Base-by-base conservation (phyloP, 2,797 vertebrate species). In the Sciaenops ocellatus region DNA sequence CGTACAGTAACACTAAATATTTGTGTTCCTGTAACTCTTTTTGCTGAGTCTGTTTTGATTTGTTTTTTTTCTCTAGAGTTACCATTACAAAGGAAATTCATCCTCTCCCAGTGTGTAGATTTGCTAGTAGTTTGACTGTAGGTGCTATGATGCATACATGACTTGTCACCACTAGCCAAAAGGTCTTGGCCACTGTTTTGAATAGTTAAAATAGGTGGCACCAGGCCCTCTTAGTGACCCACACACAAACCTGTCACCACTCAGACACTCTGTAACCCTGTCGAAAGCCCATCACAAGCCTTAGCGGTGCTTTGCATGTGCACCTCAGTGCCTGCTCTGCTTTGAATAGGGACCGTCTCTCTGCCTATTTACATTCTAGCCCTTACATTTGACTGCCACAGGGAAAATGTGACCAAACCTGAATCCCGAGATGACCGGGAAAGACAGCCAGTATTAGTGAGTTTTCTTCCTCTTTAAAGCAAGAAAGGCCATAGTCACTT, bases 191-290 rank as follows among this genome's bases (percentile, higher is more conserved):
- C 79, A 59, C 28, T 70, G 85, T 87, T 95, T 95, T 95, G 93
- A 92, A 94, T 94, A 95, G 88, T 90, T 90, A 93, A 94, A 95
- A 72, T 85, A 75, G 74, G 71, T 78, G 66, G 66, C 42, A 70
- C 34, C 48, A 76, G 71, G 26, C 48, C 71, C 20, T 78, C 69
- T 81, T 70, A 67, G 64, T 90, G 87, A 90, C 77, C 90, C 87
- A 63, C 73, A 76, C 69, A 73, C 61, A 69, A 34, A 52, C 67
- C 77, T 89, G 86, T 89, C 88, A 77, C 24, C 75, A 68, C 80
- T 78, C 55, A 17, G 22, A 62, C 48, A 56, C 60, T 28, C 62
- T 69, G 64, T 70, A 79, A 71, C 67, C 60, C 66, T 79, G 74
- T 76, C 3, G 26, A 85, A 85, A 78, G 78, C 67, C 76, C 65